Percentiles rank a stretch among this genome's conserved stretches.
Evolutionary conservation across 2,888 invertebrate species (phyloP).

Genomic region (Embidobia sp.): DNA sequence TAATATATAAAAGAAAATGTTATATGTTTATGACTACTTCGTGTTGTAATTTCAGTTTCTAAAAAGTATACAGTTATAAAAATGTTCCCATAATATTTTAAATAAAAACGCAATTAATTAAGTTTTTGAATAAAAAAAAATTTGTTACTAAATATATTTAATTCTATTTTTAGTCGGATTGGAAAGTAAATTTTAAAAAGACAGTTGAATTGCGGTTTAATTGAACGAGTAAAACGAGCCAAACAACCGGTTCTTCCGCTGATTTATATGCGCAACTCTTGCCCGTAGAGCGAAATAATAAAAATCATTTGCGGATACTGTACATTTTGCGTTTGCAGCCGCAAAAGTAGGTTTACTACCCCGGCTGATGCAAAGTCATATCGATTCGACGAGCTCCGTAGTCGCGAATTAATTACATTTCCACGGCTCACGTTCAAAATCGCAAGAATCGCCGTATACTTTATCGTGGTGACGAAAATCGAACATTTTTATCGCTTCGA

Average conservation of each 20-base stretch:
- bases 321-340: constrained; percentile 25
- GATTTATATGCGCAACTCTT: not conserved
- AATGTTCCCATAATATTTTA: too few species aligned
- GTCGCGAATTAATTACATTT: constrained; percentile 39
- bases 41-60: too few species aligned
- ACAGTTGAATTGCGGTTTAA: constrained; percentile 9
- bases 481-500: not conserved
- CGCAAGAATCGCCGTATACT: constrained; percentile 13
- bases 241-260: not conserved
- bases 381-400: constrained; percentile 38
- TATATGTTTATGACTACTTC: too few species aligned
- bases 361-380: constrained; percentile 38
- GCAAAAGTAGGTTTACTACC: constrained; percentile 49
- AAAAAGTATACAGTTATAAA: too few species aligned
- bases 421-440: constrained; percentile 11
- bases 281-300: constrained; percentile 2
- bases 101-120: too few species aligned
- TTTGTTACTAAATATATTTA: too few species aligned
- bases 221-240: constrained; percentile 2
- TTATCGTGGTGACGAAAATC: not conserved
- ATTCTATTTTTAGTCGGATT: too few species aligned
- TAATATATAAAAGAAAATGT: too few species aligned
- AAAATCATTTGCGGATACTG: constrained; percentile 31
- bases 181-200: too few species aligned
- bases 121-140: too few species aligned